Conservation (phyloP, 2,797 vertebrate species). For the Benthosema pterotum region DNA sequence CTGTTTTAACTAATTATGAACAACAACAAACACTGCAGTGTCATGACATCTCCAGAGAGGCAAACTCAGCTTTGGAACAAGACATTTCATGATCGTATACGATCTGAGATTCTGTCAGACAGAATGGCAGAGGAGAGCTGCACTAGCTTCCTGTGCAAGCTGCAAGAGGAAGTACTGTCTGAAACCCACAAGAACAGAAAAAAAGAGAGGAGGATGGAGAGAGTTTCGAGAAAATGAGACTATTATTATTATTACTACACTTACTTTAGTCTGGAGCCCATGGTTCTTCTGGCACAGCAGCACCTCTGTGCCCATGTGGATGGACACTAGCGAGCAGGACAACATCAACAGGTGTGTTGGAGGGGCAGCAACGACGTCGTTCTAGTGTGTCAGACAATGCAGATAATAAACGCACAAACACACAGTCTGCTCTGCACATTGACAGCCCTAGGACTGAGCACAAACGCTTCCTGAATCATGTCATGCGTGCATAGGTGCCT, state of each 20-base stretch:
- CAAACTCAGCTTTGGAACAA: slow-evolving; percentile 5
- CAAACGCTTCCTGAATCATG: slow-evolving; percentile 79
- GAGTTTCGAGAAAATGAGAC: slow-evolving; percentile 2
- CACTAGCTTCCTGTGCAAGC: slow-evolving; percentile 70
- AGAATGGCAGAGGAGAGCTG: slow-evolving; percentile 40
- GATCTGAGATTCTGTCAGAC: slow-evolving; percentile 13
- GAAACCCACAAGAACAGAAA: slow-evolving; percentile 61
- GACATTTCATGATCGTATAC: slow-evolving; percentile 6
- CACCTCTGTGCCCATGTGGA: slow-evolving; percentile 67
- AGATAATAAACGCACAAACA: slow-evolving; percentile 7
- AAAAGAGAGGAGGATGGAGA: slow-evolving; percentile 4
- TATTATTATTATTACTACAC: too few species aligned
- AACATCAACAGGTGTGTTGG: slow-evolving; percentile 33
- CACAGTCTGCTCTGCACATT: slow-evolving; percentile 51
- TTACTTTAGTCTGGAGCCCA: slow-evolving; percentile 84
- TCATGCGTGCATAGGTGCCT: slow-evolving; percentile 16
- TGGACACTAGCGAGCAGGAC: slow-evolving; percentile 38
- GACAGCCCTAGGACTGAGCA: slow-evolving; percentile 51
- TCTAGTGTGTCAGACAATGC: slow-evolving; percentile 10
- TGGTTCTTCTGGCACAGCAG: slow-evolving; percentile 61
- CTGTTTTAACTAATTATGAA: too few species aligned
- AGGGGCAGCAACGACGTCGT: slow-evolving; percentile 19
- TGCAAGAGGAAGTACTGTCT: slow-evolving; percentile 71
- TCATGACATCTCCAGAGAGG: not conserved
- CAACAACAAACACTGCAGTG: not conserved